A percentile compares a stretch with the other conserved stretches of the same genome.
Evolutionary conservation across 2,888 invertebrate genomes (phyloP).

Genomic region (Dascillus cervinus): DNA sequence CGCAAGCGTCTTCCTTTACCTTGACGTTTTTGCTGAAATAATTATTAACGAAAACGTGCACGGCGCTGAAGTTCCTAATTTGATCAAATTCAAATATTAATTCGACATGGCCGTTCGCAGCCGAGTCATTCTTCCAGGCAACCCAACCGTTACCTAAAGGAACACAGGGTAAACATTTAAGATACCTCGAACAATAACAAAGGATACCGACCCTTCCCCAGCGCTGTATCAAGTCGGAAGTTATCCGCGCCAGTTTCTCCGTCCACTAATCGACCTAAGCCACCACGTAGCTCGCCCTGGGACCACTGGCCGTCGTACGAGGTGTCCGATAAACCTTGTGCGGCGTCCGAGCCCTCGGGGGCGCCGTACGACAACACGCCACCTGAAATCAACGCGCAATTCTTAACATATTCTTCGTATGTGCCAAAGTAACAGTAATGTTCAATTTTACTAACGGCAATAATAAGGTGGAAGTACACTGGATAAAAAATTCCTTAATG

Average conservation of each 20-base stretch:
- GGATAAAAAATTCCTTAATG: too few relatives aligned
- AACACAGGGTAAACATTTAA: too few relatives aligned
- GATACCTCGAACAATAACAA: too few relatives aligned
- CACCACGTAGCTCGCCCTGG: constrained; percentile 47
- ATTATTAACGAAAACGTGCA: constrained; percentile 64
- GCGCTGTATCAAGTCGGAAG: constrained; percentile 52
- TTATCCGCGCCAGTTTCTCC: constrained; percentile 56
- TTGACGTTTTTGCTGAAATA: constrained; percentile 60
- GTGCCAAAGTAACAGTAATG: too few relatives aligned
- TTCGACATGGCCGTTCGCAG: constrained; percentile 51
- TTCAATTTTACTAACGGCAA: too few relatives aligned
- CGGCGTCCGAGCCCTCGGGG: constrained; percentile 47
- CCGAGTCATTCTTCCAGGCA: constrained; percentile 60
- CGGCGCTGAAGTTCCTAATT: constrained; percentile 57
- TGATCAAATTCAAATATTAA: constrained; percentile 64
- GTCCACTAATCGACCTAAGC: constrained; percentile 63
- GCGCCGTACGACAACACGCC: constrained; percentile 50
- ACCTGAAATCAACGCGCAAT: too few relatives aligned
- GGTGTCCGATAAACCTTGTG: constrained; percentile 50
- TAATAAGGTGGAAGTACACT: too few relatives aligned
- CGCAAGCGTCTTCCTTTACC: constrained; percentile 47
- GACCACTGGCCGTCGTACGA: constrained; percentile 56
- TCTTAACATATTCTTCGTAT: too few relatives aligned
- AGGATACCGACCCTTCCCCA: constrained; percentile 48
- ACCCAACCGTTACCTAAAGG: constrained; percentile 63